Evolutionary conservation across 2,113 vertebrate species (phyloP), one percentile per base, ranked within the genome.

Genomic region (Xenotilapia flavipinnis): DNA sequence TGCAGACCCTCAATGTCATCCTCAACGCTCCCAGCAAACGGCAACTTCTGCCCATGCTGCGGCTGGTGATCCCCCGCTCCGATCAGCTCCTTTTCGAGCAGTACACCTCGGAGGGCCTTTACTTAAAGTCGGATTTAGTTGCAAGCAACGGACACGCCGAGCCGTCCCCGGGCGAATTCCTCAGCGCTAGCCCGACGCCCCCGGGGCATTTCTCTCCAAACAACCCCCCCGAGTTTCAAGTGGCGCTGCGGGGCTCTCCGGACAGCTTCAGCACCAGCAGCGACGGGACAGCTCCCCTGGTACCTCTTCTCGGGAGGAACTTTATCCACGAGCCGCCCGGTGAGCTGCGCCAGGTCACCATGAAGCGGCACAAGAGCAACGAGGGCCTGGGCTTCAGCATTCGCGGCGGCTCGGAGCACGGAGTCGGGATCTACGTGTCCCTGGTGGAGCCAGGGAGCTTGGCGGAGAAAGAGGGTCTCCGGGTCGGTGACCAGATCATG

Each of bases 51-150:
- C 98, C 98, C 87, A 96, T 99, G 97, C 96, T 99, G 86, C 97
- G 98, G 19, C 96, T 99, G 82, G 98, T 99, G 87, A 98, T 99
- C 89, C 98, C 98, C 17, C 97, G 98, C 87, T 98, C 98, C 0
- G 98, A 99, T 94, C 98, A 99, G 97, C 97, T 99, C 4, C 97
- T 99, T 81, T 99, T 99, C 87, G 98, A 99, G 91, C 98, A 98
- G 87, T 99, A 99, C 94, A 99, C 98, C 0, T 97, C 98, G 3
- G 98, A 99, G 94, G 98, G 98, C 31, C 97, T 98, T 45, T 99
- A 98, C 90, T 89, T 99, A 54, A 97, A 97, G 79, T 94, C 97
- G 31, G 95, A 96, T 81, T 79, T 93, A 73, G 91, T 88, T 14
- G 90, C 95, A 1, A 91, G 91, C 86, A 96, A 96, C 31, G 96